Base-by-base conservation (phyloP, 2,888 invertebrate genomes). In the Agriopis leucophaearia region DNA sequence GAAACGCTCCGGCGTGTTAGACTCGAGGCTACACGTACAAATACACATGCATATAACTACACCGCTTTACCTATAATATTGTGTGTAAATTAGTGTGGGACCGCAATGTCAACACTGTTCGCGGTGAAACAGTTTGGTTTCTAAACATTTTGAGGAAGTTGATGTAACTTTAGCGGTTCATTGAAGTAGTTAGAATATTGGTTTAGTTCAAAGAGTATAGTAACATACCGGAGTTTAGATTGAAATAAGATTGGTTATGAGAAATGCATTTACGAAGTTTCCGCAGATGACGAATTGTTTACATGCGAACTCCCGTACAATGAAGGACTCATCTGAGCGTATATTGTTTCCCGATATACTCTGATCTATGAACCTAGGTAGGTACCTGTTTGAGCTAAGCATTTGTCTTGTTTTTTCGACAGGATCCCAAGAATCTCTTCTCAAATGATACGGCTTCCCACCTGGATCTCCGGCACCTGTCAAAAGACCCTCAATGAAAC, bases 401-500 rank as follows among this genome's bases (percentile, higher is more conserved):
- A 97, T 95, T 72, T 97, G 96, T 81, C 96, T 95, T 0, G 97
- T 97, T 87, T 97, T 97, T 64, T 97, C 96, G 64, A 97, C 95
- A 8, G 96, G 96, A 81, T 97, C 97, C 97, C 97, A 97, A 35
- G 97, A 97, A 80, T 97, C 97, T 59, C 96, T 94, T 67, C 97
- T 94, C 0, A 82, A 70, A 47, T 80, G 79, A 76, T 86, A 89
- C 1, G 85, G 72, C 72, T 86, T 92, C 71, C 91, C 92, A 55
- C 93, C 93, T 6, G 92, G 92, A 77, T 94, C 93, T 1, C 91
- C 92, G 1, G 85, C 77, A 66, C 77, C 92, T 91, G 66, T 35
- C 54, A 65, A 65, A 58, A 56, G 59, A 65, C 71, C 47, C 10
- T 13, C 15, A 54, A n/a, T 3, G 27, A 48, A 47, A 8, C 8